phyloP scores from a whole-genome alignment of 2,888 invertebrate species.

The Rutpela maculata region DNA sequence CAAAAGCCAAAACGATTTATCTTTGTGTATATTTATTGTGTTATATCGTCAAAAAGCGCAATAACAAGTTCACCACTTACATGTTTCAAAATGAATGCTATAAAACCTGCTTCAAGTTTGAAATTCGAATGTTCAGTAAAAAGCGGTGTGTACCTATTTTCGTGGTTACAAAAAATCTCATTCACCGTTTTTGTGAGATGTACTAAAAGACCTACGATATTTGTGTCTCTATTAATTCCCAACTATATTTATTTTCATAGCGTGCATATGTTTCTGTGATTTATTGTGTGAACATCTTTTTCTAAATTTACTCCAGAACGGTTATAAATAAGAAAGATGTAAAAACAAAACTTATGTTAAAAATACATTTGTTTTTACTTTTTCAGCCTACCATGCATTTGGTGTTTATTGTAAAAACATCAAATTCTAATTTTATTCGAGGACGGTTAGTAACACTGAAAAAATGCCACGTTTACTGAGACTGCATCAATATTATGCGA shows the following conservation, averaged over 20 bases:
- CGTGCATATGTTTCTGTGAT: neutral
- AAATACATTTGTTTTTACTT: slow-evolving; percentile 30
- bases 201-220: neutral
- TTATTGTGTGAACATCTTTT: slow-evolving; percentile 1
- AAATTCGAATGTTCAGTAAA: no score
- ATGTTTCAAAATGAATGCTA: no score
- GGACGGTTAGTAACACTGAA: slow-evolving; percentile 5
- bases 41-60: no score
- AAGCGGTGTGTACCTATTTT: no score
- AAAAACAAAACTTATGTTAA: slow-evolving; percentile 20
- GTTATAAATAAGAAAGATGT: slow-evolving; percentile 13
- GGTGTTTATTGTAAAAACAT: slow-evolving; percentile 20
- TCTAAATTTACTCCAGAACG: neutral
- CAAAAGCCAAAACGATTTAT: no score
- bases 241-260: slow-evolving; percentile 4
- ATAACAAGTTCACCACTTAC: no score
- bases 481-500: neutral
- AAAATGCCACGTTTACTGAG: neutral
- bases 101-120: no score
- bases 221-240: neutral
- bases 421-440: slow-evolving; percentile 26
- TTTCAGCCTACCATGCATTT: slow-evolving; percentile 12
- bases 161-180: no score
- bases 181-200: no score
- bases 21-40: no score